Evolutionary conservation across 1,140 invertebrate genomes (phyloP), one percentile per base, ranked within the genome.

Genomic region (Brachionus asplanchnoidis): DNA sequence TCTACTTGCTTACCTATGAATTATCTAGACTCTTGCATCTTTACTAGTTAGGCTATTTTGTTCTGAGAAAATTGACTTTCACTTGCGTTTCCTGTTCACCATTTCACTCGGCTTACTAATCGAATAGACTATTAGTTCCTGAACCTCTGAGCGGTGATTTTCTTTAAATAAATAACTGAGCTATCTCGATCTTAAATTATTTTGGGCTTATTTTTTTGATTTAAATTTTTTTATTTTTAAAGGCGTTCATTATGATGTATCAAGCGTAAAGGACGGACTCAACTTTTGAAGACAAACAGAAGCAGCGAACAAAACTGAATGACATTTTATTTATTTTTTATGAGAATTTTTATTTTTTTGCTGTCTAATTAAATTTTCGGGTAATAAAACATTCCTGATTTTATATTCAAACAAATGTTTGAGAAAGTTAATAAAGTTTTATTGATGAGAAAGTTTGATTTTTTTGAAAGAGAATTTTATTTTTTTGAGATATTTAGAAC

Each of bases 221-320:
- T 40, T 5, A n/a, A 42, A 12, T 14, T 77, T 77, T 9, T 77
- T 77, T 32, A 26, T 77, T 32, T 26, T 44, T 8, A 75, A 44
- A 77, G 73, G 73, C 73, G 28, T 77, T 50, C n/a, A 77, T 77
- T 14, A 77, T 77, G 73, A 77, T 77, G 73, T 77, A 77, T 77
- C 73, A 77, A 17, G 73, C 73, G 20, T 77, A 50, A 20, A 46
- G 14, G 26, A 50, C 7, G 17, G 26, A 46, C 20, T 17, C 8
- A 20, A 42, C 14, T 50, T 32, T 70, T 14, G 26, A 70, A 53
- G 32, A 11, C 11, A 50, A 46, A 50, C 40, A 50, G 40, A 77
- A 77, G 17, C 42, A 77, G 73, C 42, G 73, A 50, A 77, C 12
- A 9, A 46, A 50, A 77, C 11, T 26, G 7, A 26, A 50, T 6